A percentile compares a stretch with the other conserved stretches of the same genome.
Evolutionary conservation across 2,797 vertebrate genomes (phyloP).

Genomic region (Enteromius treurensis): DNA sequence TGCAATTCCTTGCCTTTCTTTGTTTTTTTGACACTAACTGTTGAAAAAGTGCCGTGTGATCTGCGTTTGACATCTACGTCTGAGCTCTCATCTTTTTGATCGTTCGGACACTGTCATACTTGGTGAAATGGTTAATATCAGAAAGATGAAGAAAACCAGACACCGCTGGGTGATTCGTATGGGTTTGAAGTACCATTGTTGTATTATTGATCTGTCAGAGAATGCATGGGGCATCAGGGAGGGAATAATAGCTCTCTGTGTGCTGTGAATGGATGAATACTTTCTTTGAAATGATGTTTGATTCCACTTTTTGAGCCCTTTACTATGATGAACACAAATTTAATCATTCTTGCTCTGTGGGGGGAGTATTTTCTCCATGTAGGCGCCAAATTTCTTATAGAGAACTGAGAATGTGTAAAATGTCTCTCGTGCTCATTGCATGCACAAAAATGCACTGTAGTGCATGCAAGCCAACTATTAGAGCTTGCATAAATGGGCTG

Average conservation of each 20-base stretch:
- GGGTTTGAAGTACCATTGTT: constrained; percentile 48
- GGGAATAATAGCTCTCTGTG: constrained; percentile 30
- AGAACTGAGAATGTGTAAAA: background rate
- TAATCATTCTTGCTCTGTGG: constrained; percentile 40
- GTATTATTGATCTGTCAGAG: constrained; percentile 54
- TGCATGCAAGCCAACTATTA: constrained; percentile 60
- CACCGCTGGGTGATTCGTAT: constrained; percentile 39
- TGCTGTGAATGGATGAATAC: constrained; percentile 43
- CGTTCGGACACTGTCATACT: background rate
- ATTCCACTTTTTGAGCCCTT: constrained; percentile 37
- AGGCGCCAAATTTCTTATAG: background rate
- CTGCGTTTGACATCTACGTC: background rate
- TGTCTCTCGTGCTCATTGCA: background rate
- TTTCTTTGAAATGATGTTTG: constrained; percentile 44
- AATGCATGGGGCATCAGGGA: constrained; percentile 25
- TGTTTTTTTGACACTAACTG: background rate
- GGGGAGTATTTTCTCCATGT: constrained; percentile 13
- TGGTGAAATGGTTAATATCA: constrained; percentile 22
- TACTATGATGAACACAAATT: constrained; percentile 24
- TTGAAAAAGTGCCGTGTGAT: constrained; percentile 9
- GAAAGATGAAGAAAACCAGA: constrained; percentile 46
- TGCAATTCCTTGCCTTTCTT: background rate
- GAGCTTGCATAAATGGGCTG: constrained; percentile 73
- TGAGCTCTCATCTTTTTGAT: background rate
- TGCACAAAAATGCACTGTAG: background rate